These are phyloP conservation scores for Turritopsis rubra DNA, from an alignment of 30 jellyfish, hydroid and myxozoan species.

Conservation along the genomic window DNA sequence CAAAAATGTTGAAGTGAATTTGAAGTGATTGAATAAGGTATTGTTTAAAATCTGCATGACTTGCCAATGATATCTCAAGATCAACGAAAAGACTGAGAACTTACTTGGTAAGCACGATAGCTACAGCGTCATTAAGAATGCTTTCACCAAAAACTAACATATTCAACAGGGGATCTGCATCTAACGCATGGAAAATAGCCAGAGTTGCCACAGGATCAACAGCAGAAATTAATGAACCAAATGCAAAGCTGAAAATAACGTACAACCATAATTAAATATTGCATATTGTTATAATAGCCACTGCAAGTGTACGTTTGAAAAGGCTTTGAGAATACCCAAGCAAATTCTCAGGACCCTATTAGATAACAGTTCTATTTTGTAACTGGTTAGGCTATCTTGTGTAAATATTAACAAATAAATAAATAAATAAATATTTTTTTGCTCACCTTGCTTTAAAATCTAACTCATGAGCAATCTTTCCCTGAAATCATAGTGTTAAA, in stretches of 20 bases:
- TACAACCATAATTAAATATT: too few relatives aligned
- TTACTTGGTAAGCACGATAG: slow-evolving; percentile 92
- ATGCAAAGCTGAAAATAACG: slow-evolving; percentile 86
- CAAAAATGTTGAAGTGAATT: too few relatives aligned
- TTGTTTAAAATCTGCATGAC: too few relatives aligned
- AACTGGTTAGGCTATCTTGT: too few relatives aligned
- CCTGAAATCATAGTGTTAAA: slow-evolving; percentile 66
- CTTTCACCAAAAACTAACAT: slow-evolving; percentile 98
- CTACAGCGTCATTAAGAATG: slow-evolving; percentile 94
- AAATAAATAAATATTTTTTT: too few relatives aligned
- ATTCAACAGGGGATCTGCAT: slow-evolving; percentile 87
- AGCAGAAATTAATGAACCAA: slow-evolving; percentile 96
- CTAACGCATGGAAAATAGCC: slow-evolving; percentile 91
- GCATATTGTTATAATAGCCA: too few relatives aligned
- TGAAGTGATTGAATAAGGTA: too few relatives aligned
- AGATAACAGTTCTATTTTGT: too few relatives aligned
- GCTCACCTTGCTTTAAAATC: slow-evolving; percentile 57
- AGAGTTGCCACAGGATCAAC: slow-evolving; percentile 99
- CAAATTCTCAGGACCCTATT: too few relatives aligned
- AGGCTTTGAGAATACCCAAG: too few relatives aligned
- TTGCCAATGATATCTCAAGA: neutral
- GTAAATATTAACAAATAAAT: too few relatives aligned
- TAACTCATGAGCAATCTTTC: slow-evolving; percentile 76
- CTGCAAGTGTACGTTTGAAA: too few relatives aligned
- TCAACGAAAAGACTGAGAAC: neutral